These are phyloP conservation scores for Empidonax alnorum DNA, from an alignment of 2,113 vertebrate genomes.

Conservation along the genomic window DNA sequence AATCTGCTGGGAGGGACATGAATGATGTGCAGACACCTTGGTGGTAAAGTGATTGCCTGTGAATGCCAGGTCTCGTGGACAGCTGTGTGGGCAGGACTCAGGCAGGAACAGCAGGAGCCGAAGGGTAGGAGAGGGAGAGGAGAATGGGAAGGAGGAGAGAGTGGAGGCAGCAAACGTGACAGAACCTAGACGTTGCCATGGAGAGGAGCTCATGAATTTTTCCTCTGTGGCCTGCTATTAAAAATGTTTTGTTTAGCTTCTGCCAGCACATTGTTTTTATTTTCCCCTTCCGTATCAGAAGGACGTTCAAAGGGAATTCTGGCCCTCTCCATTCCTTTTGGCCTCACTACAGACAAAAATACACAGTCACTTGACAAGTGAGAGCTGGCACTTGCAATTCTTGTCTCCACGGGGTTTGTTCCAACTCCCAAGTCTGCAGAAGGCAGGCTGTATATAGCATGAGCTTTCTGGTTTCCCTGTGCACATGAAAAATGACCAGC, in stretches of 20 bases:
- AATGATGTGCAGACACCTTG: background rate
- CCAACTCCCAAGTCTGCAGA: background rate
- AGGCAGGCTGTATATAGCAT: background rate
- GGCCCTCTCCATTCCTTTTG: background rate
- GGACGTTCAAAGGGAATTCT: background rate
- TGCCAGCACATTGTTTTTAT: background rate
- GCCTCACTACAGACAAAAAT: background rate
- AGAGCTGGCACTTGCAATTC: background rate
- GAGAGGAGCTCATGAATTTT: slow-evolving; percentile 47
- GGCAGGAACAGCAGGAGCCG: background rate
- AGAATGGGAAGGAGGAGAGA: background rate
- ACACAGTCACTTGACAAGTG: background rate
- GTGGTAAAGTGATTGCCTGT: accelerated
- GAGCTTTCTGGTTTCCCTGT: background rate
- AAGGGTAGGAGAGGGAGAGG: background rate
- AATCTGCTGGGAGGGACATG: background rate
- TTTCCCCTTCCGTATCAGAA: background rate
- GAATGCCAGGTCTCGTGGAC: background rate
- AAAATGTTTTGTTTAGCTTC: slow-evolving; percentile 29
- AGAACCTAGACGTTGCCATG: slow-evolving; percentile 51
- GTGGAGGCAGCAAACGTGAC: slow-evolving; percentile 38
- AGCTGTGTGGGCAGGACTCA: background rate
- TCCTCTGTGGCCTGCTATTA: slow-evolving; percentile 6
- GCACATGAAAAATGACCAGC: background rate
- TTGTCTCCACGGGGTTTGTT: background rate